Percentiles rank a stretch among this genome's conserved stretches.
Conservation (phyloP, 2,797 vertebrate genomes). For the Takifugu ocellatus region DNA sequence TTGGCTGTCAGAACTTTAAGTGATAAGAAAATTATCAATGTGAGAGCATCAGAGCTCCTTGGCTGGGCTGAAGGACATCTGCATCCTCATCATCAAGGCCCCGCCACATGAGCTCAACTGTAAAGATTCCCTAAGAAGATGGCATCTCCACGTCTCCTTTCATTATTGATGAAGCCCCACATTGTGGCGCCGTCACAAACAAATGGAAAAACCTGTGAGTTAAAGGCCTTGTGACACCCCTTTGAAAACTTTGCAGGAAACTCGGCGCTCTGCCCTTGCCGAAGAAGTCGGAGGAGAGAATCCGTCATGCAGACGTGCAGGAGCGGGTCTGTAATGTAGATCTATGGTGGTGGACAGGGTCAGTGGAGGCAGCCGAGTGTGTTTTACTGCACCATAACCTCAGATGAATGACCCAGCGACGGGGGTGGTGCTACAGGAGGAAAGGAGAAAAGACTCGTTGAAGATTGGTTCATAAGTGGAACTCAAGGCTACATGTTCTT, state of each 20-base stretch:
- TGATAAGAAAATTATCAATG: conserved; percentile 53
- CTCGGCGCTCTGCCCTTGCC: conserved; percentile 50
- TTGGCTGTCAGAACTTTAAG: conserved; percentile 10
- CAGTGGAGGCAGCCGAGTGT: conserved; percentile 59
- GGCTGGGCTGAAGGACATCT: conserved; percentile 33
- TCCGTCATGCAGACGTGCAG: conserved; percentile 53
- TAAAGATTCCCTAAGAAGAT: conserved; percentile 27
- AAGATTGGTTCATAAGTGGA: not conserved
- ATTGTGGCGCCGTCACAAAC: conserved; percentile 14
- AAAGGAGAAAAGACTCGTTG: not conserved
- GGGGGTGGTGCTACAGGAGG: conserved; percentile 4
- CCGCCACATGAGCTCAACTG: conserved; percentile 4
- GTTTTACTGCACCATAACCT: conserved; percentile 62
- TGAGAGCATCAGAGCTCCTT: conserved; percentile 25
- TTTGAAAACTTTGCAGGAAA: conserved; percentile 37
- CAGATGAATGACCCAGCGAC: conserved; percentile 49
- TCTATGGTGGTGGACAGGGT: conserved; percentile 59
- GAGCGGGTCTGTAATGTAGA: conserved; percentile 57
- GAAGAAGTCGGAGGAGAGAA: conserved; percentile 30
- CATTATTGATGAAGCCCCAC: conserved; percentile 12
- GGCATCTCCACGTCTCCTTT: conserved; percentile 6
- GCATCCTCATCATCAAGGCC: conserved; percentile 22
- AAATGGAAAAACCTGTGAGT: conserved; percentile 8
- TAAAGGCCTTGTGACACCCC: conserved; percentile 15
- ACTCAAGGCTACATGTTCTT: too few relatives aligned